Evolutionary conservation across 53 echinoderm and acorn worm species (phyloP).

Genomic region (Holothuria leucospilota): DNA sequence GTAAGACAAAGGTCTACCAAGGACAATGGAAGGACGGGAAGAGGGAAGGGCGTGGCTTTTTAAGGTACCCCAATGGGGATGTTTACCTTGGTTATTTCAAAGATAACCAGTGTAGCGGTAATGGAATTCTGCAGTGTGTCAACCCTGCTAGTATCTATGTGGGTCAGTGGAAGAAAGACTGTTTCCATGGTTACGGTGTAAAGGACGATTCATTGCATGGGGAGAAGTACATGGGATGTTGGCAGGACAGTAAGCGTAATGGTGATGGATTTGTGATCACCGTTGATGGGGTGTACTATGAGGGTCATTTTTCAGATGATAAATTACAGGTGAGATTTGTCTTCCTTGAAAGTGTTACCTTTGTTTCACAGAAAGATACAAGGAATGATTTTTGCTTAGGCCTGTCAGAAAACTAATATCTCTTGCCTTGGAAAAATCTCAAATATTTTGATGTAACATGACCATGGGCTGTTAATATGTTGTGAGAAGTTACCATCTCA

Average conservation of each 20-base stretch:
- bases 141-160: conserved; percentile 76
- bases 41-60: conserved; percentile 83
- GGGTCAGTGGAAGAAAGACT: conserved; percentile 87
- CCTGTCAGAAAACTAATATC: too few relatives aligned
- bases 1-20: conserved; percentile 75
- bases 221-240: conserved; percentile 98
- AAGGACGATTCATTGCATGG: conserved; percentile 83
- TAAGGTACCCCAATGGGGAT: conserved; percentile 89
- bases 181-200: conserved; percentile 89
- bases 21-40: conserved; percentile 93
- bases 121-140: conserved; percentile 68
- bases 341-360: too few relatives aligned
- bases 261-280: conserved; percentile 96
- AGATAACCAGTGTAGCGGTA: conserved; percentile 78
- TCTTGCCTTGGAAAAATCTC: too few relatives aligned
- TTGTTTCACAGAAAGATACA: too few relatives aligned
- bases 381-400: too few relatives aligned
- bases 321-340: conserved; percentile 76
- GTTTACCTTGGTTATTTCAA: conserved; percentile 89
- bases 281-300: conserved; percentile 89
- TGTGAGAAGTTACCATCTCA: too few relatives aligned
- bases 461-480: too few relatives aligned
- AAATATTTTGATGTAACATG: too few relatives aligned
- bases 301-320: conserved; percentile 85
- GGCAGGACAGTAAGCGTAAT: conserved; percentile 88